These are phyloP conservation scores for Notodonta dromedarius DNA, from an alignment of 2,888 invertebrate species.

Conservation along the genomic window DNA sequence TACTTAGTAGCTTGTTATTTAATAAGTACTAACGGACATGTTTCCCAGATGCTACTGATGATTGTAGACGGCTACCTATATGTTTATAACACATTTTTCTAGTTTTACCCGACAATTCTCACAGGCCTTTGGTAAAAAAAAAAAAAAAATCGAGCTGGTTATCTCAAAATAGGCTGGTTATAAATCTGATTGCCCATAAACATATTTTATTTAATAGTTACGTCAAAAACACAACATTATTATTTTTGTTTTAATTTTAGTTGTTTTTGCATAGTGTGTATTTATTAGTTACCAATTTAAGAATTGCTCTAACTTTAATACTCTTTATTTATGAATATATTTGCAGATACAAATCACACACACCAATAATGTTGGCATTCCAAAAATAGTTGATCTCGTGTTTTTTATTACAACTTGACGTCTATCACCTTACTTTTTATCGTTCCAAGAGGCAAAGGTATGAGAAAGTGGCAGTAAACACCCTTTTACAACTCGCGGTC, in stretches of 20 bases:
- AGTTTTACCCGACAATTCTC: neutral
- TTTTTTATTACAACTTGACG: neutral
- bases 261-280: too few species aligned
- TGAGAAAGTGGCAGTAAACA: conserved; percentile 31
- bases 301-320: too few species aligned
- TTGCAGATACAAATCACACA: too few species aligned
- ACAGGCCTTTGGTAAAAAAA: neutral
- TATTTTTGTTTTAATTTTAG: too few species aligned
- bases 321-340: too few species aligned
- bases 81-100: neutral
- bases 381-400: neutral
- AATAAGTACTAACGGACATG: conserved; percentile 13
- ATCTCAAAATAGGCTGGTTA: too few species aligned
- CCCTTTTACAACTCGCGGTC: conserved; percentile 24
- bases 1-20: conserved; percentile 14
- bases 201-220: too few species aligned
- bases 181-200: too few species aligned
- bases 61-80: conserved; percentile 8
- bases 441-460: conserved; percentile 25
- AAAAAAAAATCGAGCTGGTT: too few species aligned
- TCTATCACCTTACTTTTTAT: conserved; percentile 17
- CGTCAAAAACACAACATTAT: too few species aligned
- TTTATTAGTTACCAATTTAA: too few species aligned
- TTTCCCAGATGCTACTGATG: conserved; percentile 23
- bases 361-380: too few species aligned